Evolutionary conservation across 2,888 invertebrate genomes (phyloP), one percentile per base, ranked within the genome.

Genomic region (Disparrhopalites patrizii): DNA sequence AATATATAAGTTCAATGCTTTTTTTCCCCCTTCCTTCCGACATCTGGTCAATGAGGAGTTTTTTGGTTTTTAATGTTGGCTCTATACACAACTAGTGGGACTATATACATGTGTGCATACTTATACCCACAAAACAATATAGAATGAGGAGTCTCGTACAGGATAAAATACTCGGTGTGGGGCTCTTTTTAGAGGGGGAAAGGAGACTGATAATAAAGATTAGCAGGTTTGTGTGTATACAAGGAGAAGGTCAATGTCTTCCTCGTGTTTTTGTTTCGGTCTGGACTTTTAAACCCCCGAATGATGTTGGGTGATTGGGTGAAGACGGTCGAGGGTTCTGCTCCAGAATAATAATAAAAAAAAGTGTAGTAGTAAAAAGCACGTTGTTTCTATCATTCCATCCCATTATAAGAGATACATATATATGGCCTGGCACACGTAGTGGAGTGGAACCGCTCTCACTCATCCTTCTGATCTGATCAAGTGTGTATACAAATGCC

Each of bases 191-290:
- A n/a, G n/a, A n/a, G n/a, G n/a, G n/a, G 20, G 40, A 25, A 47
- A 50, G 61, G 51, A 61, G 61, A 38, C 27, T 38, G 61, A 33
- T 50, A 33, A 20, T 28, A 61, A 61, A 50, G 27, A 56, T 52
- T 64, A 68, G 68, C 70, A 70, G 70, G 70, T 70, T 66, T 70
- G 62, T 66, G 63, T 66, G 67, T 68, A n/a, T n/a, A 68, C 62
- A 58, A 54, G 61, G 67, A 66, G 68, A 70, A 70, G 70, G 70
- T 70, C 70, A 70, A 68, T 70, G 70, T 70, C 70, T 70, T 66
- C 1, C 52, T 27, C 20, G 30, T 28, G 30, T 57, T 62, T 54
- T 51, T 63, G 63, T 66, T 47, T 61, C 64, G 51, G 57, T 61
- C 40, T 62, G 67, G 70, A 36, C 70, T 52, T 70, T 70, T 70